Evolutionary conservation across 2,797 vertebrate species (phyloP).

Genomic region (Darevskia nairensis): DNA sequence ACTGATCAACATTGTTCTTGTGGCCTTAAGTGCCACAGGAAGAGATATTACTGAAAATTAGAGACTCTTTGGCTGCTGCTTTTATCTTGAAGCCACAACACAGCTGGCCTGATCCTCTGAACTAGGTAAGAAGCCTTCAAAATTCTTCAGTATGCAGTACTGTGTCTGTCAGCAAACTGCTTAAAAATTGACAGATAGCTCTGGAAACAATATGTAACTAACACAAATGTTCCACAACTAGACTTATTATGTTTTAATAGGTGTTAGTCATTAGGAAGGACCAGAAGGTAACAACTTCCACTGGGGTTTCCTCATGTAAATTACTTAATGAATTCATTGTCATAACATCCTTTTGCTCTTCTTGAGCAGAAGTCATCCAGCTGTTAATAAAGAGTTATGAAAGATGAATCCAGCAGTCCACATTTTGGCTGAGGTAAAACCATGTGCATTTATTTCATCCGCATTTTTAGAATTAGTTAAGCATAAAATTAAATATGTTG

Average conservation of each 20-base stretch:
- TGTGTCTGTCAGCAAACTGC: background rate
- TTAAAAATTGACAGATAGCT: background rate
- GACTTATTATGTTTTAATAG: background rate
- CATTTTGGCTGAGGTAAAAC: slow-evolving; percentile 84
- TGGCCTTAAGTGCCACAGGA: background rate
- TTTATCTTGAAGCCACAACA: background rate
- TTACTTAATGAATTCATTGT: background rate
- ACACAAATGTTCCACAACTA: background rate
- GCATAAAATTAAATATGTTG: slow-evolving; percentile 86
- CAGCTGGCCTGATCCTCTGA: background rate
- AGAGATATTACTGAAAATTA: background rate
- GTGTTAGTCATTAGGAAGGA: slow-evolving; percentile 6
- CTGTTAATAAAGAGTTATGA: slow-evolving; percentile 67
- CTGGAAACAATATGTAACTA: background rate
- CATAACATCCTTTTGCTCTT: background rate
- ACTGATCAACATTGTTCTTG: too few species aligned
- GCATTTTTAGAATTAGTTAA: slow-evolving; percentile 83
- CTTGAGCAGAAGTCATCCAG: slow-evolving; percentile 13
- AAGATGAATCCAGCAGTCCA: slow-evolving; percentile 77
- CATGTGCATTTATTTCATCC: slow-evolving; percentile 86
- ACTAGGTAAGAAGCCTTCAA: background rate
- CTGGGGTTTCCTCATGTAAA: background rate
- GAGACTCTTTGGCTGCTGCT: background rate
- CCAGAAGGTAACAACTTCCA: background rate
- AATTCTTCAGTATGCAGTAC: background rate